phyloP scores from a whole-genome alignment of 2,797 vertebrate genomes.

The Schizothorax lantsangensis region DNA sequence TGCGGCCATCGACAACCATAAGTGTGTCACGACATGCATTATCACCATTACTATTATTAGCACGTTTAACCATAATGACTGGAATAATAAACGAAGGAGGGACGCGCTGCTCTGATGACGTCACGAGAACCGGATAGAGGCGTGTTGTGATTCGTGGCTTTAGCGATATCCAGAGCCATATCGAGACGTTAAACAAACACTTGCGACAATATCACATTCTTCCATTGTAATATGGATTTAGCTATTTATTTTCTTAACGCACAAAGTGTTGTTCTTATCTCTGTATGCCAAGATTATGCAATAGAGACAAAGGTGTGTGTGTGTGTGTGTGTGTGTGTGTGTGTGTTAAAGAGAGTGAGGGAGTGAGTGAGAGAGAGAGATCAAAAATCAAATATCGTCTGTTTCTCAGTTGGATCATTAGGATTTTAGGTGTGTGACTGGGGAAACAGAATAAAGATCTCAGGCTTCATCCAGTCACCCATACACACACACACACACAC shows the following conservation, averaged over 20 bases:
- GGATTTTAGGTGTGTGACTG: conserved; percentile 81
- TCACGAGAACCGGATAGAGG: conserved; percentile 25
- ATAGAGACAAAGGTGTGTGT: neutral
- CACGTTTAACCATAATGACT: conserved; percentile 14
- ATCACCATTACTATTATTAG: conserved; percentile 44
- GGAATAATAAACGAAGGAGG: conserved; percentile 15
- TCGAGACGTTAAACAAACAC: conserved; percentile 21
- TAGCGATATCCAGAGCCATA: neutral
- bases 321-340: neutral
- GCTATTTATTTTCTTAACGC: conserved; percentile 9
- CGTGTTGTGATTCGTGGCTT: conserved; percentile 14
- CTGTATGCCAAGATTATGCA: conserved; percentile 17
- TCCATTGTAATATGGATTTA: conserved; percentile 7
- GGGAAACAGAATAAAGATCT: conserved; percentile 79
- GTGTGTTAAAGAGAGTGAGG: neutral
- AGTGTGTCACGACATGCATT: conserved; percentile 41
- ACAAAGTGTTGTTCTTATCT: conserved; percentile 38
- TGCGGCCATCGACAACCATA: conserved; percentile 29
- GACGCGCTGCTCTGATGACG: conserved; percentile 1
- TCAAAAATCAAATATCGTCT: conserved; percentile 38
- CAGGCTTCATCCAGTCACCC: conserved; percentile 41
- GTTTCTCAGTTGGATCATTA: conserved; percentile 71
- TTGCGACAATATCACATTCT: conserved; percentile 8
- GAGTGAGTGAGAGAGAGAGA: neutral
- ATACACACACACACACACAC: conserved; percentile 22